Evolutionary conservation across 2,888 invertebrate species (phyloP), one percentile per base, ranked within the genome.

Genomic region (Emmelina monodactyla): DNA sequence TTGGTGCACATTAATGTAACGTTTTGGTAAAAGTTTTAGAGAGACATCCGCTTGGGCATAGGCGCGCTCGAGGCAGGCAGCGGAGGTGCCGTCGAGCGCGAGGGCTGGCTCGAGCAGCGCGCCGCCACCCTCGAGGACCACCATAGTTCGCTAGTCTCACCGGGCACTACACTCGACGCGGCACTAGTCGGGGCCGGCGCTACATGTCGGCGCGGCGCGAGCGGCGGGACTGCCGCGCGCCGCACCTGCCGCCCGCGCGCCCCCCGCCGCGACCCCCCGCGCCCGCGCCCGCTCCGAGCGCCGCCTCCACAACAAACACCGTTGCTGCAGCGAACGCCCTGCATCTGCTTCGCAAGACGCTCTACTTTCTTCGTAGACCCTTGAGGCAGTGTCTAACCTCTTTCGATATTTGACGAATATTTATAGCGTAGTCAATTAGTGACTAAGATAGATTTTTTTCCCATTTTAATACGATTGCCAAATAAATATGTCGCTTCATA

Each of bases 1-100:
- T 75, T 92, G 91, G 73, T 94, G 94, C 66, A 93, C 84, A 82
- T 91, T 92, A 69, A 93, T 91, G 76, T 90, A 93, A 60, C 93
- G 85, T 82, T 93, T 93, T 60, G 92, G 91, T 76, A 93, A 85
- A 84, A 93, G 88, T 86, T 94, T 94, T 69, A 92, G 83, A 53
- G 91, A 90, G 58, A 90, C 88, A 55, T 89, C 87, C 51, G 89
- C 86, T 70, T 91, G 91, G 58, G 90, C 88, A 73, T 91, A 91
- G 43, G 88, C 85, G 43, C 88, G 85, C 69, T 92, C 91, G 64
- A 92, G 78, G 50, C 87, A 85, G 47, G 87, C 85, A 47, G 85
- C 84, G 49, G 86, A 76, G 42, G 85, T 83, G 51, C 87, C 87
- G 64, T 87, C 85, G 56, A 87, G 85, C 66, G 89, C 89, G 67